Evolutionary conservation across 1,140 invertebrate species (phyloP).

Genomic region (Trichonephila clavata): DNA sequence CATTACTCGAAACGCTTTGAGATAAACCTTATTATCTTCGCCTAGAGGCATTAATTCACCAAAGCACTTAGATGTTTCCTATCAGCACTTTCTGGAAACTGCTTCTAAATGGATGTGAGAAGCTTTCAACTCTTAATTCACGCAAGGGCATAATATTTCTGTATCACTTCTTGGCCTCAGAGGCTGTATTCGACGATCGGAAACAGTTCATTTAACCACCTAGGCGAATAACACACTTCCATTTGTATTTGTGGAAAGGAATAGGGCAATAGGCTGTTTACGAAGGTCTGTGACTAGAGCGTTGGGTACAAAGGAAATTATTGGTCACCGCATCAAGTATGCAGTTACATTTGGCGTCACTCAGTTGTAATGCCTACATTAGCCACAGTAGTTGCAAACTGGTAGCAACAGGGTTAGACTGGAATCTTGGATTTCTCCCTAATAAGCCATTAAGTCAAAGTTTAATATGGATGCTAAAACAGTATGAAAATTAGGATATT

Average conservation of each 20-base stretch:
- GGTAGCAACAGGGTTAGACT: not conserved
- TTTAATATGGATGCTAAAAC: not conserved
- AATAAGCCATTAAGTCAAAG: not conserved
- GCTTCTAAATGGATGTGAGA: slow-evolving; percentile 26
- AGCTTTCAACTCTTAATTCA: slow-evolving; percentile 10
- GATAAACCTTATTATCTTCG: slow-evolving; percentile 28
- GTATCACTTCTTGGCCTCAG: slow-evolving; percentile 28
- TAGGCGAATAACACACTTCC: not conserved
- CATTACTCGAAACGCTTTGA: slow-evolving; percentile 12
- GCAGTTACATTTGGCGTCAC: not conserved
- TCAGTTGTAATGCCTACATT: not conserved
- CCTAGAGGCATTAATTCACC: not conserved
- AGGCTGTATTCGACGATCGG: not conserved
- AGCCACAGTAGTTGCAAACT: not conserved
- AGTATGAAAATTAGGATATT: not conserved
- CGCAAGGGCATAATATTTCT: slow-evolving; percentile 4
- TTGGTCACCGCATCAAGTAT: not conserved
- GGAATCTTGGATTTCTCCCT: not conserved
- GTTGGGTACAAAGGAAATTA: not conserved
- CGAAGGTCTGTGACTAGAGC: not conserved
- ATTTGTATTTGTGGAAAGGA: not conserved
- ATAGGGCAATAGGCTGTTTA: slow-evolving; percentile 14
- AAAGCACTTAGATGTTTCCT: slow-evolving; percentile 7
- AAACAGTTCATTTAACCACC: slow-evolving; percentile 33
- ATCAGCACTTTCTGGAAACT: slow-evolving; percentile 1